phyloP scores from a whole-genome alignment of 1,140 invertebrate genomes.

The Chironomus striatipennis region DNA sequence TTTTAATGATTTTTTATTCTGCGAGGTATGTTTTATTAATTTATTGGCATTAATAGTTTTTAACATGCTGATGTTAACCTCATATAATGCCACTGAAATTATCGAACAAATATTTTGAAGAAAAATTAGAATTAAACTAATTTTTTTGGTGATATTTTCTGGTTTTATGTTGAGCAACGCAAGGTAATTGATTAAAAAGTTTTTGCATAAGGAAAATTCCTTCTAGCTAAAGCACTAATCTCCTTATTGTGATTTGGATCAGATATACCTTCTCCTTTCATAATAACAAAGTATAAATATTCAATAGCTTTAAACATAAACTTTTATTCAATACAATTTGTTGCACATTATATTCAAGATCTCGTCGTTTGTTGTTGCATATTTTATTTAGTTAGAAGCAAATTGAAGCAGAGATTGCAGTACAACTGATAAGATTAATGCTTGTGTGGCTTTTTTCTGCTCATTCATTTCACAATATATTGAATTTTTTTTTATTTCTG shows the following conservation, averaged over 20 bases:
- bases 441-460: constrained; percentile 1
- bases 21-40: neutral
- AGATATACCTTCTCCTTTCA: neutral
- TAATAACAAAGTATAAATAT: constrained; percentile 4
- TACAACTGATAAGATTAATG: constrained; percentile 7
- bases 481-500: too few species aligned
- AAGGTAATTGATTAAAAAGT: neutral
- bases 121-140: neutral
- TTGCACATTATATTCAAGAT: neutral
- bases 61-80: neutral
- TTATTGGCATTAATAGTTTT: constrained; percentile 6
- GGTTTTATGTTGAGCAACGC: too few species aligned
- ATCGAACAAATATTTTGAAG: neutral
- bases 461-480: neutral
- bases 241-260: neutral
- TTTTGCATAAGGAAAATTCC: neutral
- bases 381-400: neutral
- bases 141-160: too few species aligned
- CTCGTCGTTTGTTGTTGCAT: too few species aligned
- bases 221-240: neutral
- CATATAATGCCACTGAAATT: neutral
- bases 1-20: neutral
- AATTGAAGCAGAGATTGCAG: neutral
- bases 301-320: neutral
- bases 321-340: neutral